Conservation (phyloP, 2,888 invertebrate species). For the Pollenia labialis region DNA sequence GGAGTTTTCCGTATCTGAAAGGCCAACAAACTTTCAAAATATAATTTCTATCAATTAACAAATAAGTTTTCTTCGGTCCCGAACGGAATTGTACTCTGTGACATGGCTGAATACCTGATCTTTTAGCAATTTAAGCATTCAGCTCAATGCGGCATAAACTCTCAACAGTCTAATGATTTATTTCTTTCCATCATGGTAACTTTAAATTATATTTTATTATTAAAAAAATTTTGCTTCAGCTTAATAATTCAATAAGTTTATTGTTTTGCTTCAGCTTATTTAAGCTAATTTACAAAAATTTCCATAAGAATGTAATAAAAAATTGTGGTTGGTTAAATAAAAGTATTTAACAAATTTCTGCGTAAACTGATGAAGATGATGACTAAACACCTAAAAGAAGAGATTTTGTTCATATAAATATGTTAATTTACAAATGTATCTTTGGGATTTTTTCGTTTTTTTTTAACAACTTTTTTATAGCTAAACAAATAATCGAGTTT, state of each 20-base stretch:
- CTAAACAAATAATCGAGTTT: too few relatives aligned
- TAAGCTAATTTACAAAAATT: slow-evolving; percentile 16
- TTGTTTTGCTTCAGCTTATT: neutral
- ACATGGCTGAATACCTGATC: too few relatives aligned
- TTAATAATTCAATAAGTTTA: slow-evolving; percentile 36
- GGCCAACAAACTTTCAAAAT: too few relatives aligned
- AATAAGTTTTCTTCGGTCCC: too few relatives aligned
- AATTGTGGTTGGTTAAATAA: slow-evolving; percentile 1
- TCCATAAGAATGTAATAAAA: slow-evolving; percentile 48
- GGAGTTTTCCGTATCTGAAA: too few relatives aligned
- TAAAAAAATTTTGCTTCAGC: neutral
- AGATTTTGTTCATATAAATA: neutral
- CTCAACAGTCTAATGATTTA: neutral
- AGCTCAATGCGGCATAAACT: neutral
- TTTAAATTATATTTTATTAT: neutral
- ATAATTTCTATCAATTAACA: too few relatives aligned
- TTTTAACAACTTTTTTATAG: slow-evolving; percentile 16
- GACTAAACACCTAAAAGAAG: neutral
- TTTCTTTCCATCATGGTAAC: neutral
- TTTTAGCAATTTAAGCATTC: neutral
- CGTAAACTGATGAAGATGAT: slow-evolving; percentile 9
- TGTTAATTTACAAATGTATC: neutral
- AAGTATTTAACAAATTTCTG: slow-evolving; percentile 23
- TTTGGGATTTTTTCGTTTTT: neutral
- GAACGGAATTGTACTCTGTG: too few relatives aligned